These are phyloP conservation scores for Geophilus truncorum DNA, from an alignment of 2,888 invertebrate species.

Conservation along the genomic window DNA sequence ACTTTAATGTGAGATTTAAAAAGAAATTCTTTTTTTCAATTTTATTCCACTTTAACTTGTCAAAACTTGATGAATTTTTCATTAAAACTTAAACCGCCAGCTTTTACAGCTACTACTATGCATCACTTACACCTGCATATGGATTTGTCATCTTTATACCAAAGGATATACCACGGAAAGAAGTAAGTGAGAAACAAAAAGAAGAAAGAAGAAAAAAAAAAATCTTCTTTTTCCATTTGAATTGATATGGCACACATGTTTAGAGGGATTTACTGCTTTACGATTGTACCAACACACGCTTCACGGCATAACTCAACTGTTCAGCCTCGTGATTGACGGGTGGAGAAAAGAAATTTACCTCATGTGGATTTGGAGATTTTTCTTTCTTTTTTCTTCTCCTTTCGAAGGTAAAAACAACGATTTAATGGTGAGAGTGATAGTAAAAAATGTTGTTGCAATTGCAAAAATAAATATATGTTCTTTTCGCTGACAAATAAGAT, in stretches of 20 bases:
- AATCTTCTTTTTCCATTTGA: not conserved
- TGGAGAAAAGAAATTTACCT: constrained; percentile 1
- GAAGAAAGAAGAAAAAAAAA: not conserved
- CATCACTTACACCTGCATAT: not conserved
- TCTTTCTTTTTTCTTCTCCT: not conserved
- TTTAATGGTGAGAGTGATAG: not conserved
- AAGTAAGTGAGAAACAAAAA: not conserved
- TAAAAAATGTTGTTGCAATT: not conserved
- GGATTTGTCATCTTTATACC: constrained; percentile 3
- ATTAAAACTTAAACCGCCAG: not conserved
- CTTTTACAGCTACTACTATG: not conserved
- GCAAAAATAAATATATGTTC: not conserved
- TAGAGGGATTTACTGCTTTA: constrained; percentile 6
- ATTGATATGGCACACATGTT: constrained; percentile 11
- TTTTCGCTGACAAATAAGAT: not conserved
- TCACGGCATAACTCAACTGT: constrained; percentile 12
- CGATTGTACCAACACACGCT: constrained; percentile 7
- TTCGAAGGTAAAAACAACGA: not conserved
- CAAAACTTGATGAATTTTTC: not conserved
- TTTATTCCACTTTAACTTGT: not conserved
- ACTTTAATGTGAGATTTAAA: not conserved
- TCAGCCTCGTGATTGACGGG: not conserved
- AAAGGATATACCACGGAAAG: not conserved
- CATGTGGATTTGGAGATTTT: not conserved
- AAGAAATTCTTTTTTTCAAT: not conserved